Conservation (phyloP, 2,113 vertebrate species). For the Onychorhynchus coronatus region DNA sequence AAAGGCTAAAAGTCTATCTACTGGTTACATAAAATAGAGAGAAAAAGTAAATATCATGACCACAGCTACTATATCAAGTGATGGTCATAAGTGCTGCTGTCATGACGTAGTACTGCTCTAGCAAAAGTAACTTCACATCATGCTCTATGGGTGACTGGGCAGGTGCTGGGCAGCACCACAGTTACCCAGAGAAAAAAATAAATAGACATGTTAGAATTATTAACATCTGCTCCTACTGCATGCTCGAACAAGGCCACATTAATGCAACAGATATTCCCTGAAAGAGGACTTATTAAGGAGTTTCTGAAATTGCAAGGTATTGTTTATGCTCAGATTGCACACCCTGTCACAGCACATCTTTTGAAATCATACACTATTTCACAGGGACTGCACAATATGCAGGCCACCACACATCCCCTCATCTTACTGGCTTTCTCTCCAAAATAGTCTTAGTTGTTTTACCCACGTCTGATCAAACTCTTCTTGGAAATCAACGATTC, state of each 20-base stretch:
- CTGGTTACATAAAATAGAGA: background rate
- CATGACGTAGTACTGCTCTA: background rate
- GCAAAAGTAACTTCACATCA: background rate
- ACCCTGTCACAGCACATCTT: background rate
- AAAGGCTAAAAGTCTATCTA: background rate
- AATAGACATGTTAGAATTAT: background rate
- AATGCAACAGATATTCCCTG: background rate
- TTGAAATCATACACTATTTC: background rate
- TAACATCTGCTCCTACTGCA: background rate
- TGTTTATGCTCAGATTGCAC: background rate
- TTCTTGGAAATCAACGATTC: background rate
- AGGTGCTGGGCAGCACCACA: background rate
- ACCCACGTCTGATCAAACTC: background rate
- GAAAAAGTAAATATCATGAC: background rate
- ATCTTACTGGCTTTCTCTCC: background rate
- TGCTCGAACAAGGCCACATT: background rate
- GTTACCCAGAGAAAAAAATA: background rate
- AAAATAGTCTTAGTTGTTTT: background rate
- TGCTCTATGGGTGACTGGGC: background rate
- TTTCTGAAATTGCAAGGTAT: background rate
- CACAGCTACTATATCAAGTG: background rate
- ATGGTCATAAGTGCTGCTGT: background rate
- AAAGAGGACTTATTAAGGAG: background rate
- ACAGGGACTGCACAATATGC: background rate
- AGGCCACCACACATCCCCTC: background rate